Evolutionary conservation across 2,888 invertebrate genomes (phyloP), one percentile per base, ranked within the genome.

Genomic region (Trachelus troglodyta): DNA sequence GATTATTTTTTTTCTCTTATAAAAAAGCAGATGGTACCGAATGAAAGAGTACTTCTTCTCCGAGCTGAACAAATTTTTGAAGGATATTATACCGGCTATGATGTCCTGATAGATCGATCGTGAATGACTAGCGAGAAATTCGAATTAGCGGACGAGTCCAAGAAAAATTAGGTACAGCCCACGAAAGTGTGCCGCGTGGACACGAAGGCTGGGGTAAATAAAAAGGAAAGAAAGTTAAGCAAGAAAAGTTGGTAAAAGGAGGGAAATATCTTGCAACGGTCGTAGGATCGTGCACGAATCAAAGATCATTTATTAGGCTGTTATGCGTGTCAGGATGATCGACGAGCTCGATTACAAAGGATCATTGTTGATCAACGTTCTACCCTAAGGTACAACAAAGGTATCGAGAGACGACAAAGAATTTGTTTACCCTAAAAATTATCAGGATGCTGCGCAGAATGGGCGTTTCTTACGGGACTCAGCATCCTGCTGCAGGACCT

Each of bases 361-460:
- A 68, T 15, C 69, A 76, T 76, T 76, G 73, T 73, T 74, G 68
- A 76, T n/a, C 75, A 12, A 31, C 71, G 71, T 23, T 23, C 33
- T 71, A 71, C 71, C 71, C 71, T 3, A 71, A 75, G 35, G 34
- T 37, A 37, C 75, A 80, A 83, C 81, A 79, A 85, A 81, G 34
- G 78, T 73, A 31, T 56, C 76, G 69, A 69, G 9, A 11, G 56
- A 40, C 80, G 81, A 83, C 83, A 85, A 83, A 71, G 76, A 11
- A 73, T 76, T 77, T 83, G 82, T 86, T 86, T 86, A 84, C 80
- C 82, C 73, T 80, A 74, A 78, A 86, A 86, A 86, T 85, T 85
- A 85, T 83, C 84, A 78, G 75, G 77, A 82, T 56, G 56, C 56
- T 56, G 56, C 23, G 56, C 23, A 56, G 56, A 56, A 56, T 56